Conservation (phyloP, 2,797 vertebrate genomes). For the Acanthurus lineatus region DNA sequence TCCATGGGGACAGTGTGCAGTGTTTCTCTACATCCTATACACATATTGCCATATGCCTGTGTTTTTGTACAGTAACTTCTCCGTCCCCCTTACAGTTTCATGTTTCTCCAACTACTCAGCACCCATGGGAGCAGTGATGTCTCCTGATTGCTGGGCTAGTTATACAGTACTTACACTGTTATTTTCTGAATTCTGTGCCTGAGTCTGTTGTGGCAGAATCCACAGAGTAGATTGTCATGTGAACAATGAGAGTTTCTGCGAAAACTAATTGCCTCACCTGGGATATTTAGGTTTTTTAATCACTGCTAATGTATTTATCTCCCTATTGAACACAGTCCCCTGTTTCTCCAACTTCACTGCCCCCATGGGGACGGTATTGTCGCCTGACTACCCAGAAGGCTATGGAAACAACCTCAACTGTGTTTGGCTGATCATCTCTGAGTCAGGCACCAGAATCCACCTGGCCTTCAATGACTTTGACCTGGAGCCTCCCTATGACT, state of each 20-base stretch:
- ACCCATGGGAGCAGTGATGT: slow-evolving; percentile 61
- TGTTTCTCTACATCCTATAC: slow-evolving; percentile 15
- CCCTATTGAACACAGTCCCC: slow-evolving; percentile 87
- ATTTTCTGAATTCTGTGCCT: slow-evolving; percentile 41
- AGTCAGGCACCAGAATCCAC: slow-evolving; percentile 95
- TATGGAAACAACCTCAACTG: slow-evolving; percentile 99
- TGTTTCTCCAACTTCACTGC: slow-evolving; percentile 99
- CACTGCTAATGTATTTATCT: slow-evolving; percentile 27
- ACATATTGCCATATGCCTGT: slow-evolving; percentile 36
- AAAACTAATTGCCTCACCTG: slow-evolving; percentile 47
- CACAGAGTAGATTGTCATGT: slow-evolving; percentile 28
- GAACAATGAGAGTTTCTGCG: slow-evolving; percentile 40
- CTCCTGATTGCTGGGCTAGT: slow-evolving; percentile 71
- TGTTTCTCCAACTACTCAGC: slow-evolving; percentile 62
- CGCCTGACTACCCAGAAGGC: slow-evolving; percentile 98
- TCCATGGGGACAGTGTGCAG: slow-evolving; percentile 48
- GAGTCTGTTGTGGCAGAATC: slow-evolving; percentile 49
- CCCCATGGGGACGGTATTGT: slow-evolving; percentile 96
- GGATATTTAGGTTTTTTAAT: slow-evolving; percentile 29
- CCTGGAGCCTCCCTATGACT: slow-evolving; percentile 98
- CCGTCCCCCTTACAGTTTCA: slow-evolving; percentile 49
- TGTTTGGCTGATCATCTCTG: slow-evolving; percentile 97
- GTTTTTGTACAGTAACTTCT: slow-evolving; percentile 41
- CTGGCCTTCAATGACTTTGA: slow-evolving; percentile 99
- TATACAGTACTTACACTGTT: slow-evolving; percentile 62